A percentile compares a stretch with the other conserved stretches of the same genome.
Conservation (phyloP, 1,140 invertebrate genomes). For the Lepidurus couesii region DNA sequence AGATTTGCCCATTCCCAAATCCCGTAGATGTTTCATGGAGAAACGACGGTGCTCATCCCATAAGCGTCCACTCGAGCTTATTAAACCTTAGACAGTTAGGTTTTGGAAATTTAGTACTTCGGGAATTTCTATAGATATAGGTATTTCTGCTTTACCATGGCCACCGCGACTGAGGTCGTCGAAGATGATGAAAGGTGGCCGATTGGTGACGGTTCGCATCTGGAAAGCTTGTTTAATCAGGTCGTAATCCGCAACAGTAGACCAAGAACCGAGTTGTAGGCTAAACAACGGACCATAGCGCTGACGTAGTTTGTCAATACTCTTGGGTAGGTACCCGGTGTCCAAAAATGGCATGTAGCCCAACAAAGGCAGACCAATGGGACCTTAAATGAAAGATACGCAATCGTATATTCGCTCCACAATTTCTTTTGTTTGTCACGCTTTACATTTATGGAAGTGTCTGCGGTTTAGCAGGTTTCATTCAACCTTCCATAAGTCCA, state of each 20-base stretch:
- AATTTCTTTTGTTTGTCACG: too few species aligned
- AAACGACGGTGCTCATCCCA: constrained; percentile 39
- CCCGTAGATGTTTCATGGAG: constrained; percentile 35
- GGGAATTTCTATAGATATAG: too few species aligned
- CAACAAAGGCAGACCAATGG: constrained; percentile 17
- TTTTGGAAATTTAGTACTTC: too few species aligned
- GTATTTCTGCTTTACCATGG: not conserved
- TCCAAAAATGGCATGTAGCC: constrained; percentile 25
- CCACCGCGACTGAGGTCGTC: constrained; percentile 20
- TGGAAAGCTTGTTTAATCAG: constrained; percentile 24
- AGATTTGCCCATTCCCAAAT: constrained; percentile 34
- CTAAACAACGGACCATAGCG: constrained; percentile 23
- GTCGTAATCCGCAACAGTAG: constrained; percentile 24
- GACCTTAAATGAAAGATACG: not conserved
- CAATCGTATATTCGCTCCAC: too few species aligned
- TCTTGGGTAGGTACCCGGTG: not conserved
- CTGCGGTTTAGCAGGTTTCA: too few species aligned
- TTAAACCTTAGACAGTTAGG: not conserved
- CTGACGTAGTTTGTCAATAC: constrained; percentile 23
- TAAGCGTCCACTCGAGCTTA: constrained; percentile 27
- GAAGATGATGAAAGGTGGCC: constrained; percentile 20
- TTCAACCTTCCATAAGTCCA: too few species aligned
- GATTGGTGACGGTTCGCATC: not conserved
- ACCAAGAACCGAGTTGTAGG: constrained; percentile 25
- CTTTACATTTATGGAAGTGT: too few species aligned